These are phyloP conservation scores for Dioctria rufipes DNA, from an alignment of 2,888 invertebrate species.

Conservation along the genomic window DNA sequence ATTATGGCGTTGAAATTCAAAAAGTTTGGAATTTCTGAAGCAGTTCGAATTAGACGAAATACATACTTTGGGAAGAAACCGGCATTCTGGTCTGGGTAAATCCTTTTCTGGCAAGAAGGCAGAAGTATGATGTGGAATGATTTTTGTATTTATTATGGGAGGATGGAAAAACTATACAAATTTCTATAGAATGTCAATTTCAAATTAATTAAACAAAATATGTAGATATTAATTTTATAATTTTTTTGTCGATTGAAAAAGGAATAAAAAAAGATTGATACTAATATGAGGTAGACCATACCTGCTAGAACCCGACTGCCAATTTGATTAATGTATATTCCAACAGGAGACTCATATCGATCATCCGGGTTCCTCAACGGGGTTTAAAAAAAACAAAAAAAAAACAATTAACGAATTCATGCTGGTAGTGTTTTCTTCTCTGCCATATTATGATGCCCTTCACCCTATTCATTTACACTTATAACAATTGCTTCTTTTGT, in stretches of 20 bases:
- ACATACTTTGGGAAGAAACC: no score
- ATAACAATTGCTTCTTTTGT: neutral
- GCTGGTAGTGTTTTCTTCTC: conserved; percentile 3
- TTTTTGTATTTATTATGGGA: no score
- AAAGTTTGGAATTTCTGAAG: no score
- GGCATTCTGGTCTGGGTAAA: no score
- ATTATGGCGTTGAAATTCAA: no score
- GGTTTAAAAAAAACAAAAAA: conserved; percentile 49
- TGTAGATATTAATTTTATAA: no score
- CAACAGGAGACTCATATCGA: conserved; percentile 56
- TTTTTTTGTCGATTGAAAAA: neutral
- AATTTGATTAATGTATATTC: conserved; percentile 45
- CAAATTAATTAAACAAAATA: neutral
- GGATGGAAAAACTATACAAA: neutral
- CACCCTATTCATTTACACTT: neutral
- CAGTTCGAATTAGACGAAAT: no score
- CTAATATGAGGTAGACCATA: conserved; percentile 28
- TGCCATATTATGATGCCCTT: conserved; percentile 6
- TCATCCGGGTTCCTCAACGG: conserved; percentile 50
- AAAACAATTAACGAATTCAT: conserved; percentile 56
- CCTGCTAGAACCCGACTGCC: conserved; percentile 25
- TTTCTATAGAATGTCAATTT: conserved; percentile 4
- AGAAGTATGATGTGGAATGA: no score
- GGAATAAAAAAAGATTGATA: conserved; percentile 17
- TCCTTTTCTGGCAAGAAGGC: no score